Base-by-base conservation (phyloP, 1,140 invertebrate species). In the Tetramorium alpestre region DNA sequence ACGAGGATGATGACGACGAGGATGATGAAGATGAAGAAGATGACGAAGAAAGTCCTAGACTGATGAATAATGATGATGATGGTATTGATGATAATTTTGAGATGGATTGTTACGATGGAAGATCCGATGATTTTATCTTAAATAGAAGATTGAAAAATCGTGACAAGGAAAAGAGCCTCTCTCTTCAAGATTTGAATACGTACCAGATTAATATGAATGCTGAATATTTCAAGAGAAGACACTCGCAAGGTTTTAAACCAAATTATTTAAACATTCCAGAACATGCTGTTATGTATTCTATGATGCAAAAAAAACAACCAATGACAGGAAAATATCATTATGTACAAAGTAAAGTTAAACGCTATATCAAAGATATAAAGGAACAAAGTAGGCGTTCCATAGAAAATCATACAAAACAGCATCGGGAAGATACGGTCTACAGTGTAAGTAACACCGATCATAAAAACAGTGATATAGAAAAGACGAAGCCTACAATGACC, bases 301-400 rank as follows among this genome's bases (percentile, higher is more conserved):
- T 64, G n/a, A 16, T 16, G 2, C 18, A 85, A 28, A 87, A 67
- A 72, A 92, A 70, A 33, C 87, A 72, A 67, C 65, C 75, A 5
- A 6, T 86, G 28, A 47, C 82, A 33, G 8, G 49, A 44, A 90
- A 85, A 65, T 95, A 93, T 87, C 85, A 90, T 33, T 86, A 94
- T 67, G 85, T 94, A 44, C 44, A 92, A 78, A 95, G 94, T 75
- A 95, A 93, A 93, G 95, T 95, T 3, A 94, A 93, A 85, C 89
- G 81, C 3, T 95, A 95, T 51, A 95, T 95, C 70, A 80, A 78
- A n/a, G 87, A 92, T 54, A 93, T 95, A 49, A 92, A 94, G 64
- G 88, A 92, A 60, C 92, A 92, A 75, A 90, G 72, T 62, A 90
- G 86, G 78, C 75, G 82, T 16, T 92, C 92, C 0, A 28, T 80